Evolutionary conservation across 2,888 invertebrate species (phyloP).

Genomic region (Cremastinae sp.): DNA sequence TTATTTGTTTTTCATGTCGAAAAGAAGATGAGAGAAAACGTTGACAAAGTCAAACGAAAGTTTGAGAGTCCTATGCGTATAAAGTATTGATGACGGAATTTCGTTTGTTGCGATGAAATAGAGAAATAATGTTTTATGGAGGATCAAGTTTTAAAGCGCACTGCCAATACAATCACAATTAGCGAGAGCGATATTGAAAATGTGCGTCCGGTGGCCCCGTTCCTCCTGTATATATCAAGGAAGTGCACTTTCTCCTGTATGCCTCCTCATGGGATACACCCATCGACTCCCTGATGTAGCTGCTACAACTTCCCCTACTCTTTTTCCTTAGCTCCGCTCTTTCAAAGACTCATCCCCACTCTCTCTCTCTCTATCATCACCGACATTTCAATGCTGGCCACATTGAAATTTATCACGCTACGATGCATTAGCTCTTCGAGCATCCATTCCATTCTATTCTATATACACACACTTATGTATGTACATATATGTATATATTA

Average conservation of each 20-base stretch:
- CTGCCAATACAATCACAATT: conserved; percentile 65
- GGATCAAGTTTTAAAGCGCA: conserved; percentile 7
- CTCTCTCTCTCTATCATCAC: conserved; percentile 11
- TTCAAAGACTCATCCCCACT: conserved; percentile 38
- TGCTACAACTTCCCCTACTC: conserved; percentile 63
- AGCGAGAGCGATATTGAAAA: conserved; percentile 74
- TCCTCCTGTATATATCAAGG: conserved; percentile 77
- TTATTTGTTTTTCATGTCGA: background rate
- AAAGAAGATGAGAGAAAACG: no score
- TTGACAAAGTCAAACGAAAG: no score
- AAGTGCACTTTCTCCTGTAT: conserved; percentile 77
- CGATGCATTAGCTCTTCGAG: conserved; percentile 72
- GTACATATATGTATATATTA: no score
- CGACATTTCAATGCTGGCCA: conserved; percentile 47
- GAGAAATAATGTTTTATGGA: no score
- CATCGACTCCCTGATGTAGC: conserved; percentile 68
- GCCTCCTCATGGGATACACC: conserved; percentile 41
- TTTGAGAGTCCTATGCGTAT: no score
- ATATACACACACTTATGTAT: background rate
- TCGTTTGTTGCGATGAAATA: no score
- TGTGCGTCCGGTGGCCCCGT: conserved; percentile 72
- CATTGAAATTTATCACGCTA: conserved; percentile 76
- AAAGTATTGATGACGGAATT: no score
- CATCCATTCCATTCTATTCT: background rate
- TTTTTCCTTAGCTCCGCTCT: conserved; percentile 18